Evolutionary conservation across 2,797 vertebrate genomes (phyloP), one percentile per base, ranked within the genome.

Genomic region (Micrastur ruficollis): DNA sequence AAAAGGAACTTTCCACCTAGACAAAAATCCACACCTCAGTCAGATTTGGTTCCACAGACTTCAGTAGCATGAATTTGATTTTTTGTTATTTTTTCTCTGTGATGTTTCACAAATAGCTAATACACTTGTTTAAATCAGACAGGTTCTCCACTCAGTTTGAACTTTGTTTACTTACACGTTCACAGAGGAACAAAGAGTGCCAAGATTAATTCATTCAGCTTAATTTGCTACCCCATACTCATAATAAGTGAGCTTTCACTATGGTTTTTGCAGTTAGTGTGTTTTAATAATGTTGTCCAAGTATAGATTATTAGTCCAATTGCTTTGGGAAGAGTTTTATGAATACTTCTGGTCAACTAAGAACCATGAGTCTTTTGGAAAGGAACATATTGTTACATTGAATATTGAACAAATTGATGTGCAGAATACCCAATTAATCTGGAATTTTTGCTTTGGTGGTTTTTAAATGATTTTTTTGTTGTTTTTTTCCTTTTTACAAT

Each of bases 121-220:
- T 36, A 75, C 5, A 46, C 18, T 52, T 90, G 32, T 12, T 36
- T 44, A 86, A 94, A 58, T 53, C 44, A 81, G n/a, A 42, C 27
- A 81, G 34, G 26, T 46, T 90, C 22, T 90, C 47, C 12, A 4
- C 59, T 80, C 44, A 61, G 58, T 87, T 53, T 86, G 53, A 93
- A 58, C 40, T 89, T 84, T 63, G 21, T 89, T 95, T 87, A 56
- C 32, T 73, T 70, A 32, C 20, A 38, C 17, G 26, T 61, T 85
- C 74, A 71, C 40, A 89, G n/a, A 93, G 71, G 76, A 96, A 94
- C 81, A 90, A 83, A 92, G 81, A 94, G 62, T 89, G 85, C 78
- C 86, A 94, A 91, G 63, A 96, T 86, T 75, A 93, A 97, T 95
- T 94, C 32, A 63, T 96, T 95, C 61, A 50, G 31, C 88, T 94